A percentile compares a stretch with the other conserved stretches of the same genome.
Conservation (phyloP, 2,113 vertebrate genomes). For the Silurus glanis region DNA sequence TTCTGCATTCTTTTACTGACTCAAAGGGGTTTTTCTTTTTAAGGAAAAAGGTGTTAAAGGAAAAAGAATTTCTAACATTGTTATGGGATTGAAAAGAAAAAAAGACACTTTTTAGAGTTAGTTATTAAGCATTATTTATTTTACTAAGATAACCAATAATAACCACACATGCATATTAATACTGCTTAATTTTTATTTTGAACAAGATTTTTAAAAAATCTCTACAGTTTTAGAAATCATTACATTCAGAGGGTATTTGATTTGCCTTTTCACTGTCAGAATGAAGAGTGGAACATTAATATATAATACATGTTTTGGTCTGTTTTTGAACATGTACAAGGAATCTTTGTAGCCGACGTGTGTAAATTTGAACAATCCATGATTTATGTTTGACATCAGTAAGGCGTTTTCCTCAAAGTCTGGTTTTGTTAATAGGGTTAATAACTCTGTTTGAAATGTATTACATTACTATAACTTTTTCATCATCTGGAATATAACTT, state of each 20-base stretch:
- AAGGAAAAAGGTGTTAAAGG: neutral
- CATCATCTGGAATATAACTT: neutral
- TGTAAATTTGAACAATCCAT: neutral
- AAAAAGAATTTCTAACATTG: neutral
- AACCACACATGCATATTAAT: constrained; percentile 16
- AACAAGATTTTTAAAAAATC: neutral
- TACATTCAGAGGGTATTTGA: neutral
- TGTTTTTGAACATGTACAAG: neutral
- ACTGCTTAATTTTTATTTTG: constrained; percentile 30
- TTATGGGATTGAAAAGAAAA: neutral
- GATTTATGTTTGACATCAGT: neutral
- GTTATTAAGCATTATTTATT: constrained; percentile 1
- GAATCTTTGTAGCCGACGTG: neutral
- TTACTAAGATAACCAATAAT: neutral
- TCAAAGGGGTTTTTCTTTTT: neutral
- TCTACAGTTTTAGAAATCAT: neutral
- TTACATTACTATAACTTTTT: constrained; percentile 1
- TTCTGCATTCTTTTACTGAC: neutral
- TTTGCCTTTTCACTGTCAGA: neutral
- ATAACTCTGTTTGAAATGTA: constrained; percentile 29
- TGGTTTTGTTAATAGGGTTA: neutral
- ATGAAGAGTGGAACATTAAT: constrained; percentile 2
- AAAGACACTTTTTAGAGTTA: neutral
- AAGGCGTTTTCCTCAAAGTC: neutral
- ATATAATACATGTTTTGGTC: neutral